Evolutionary conservation across 2,797 vertebrate genomes (phyloP), one percentile per base, ranked within the genome.

Genomic region (Lepilemur septentrionalis): DNA sequence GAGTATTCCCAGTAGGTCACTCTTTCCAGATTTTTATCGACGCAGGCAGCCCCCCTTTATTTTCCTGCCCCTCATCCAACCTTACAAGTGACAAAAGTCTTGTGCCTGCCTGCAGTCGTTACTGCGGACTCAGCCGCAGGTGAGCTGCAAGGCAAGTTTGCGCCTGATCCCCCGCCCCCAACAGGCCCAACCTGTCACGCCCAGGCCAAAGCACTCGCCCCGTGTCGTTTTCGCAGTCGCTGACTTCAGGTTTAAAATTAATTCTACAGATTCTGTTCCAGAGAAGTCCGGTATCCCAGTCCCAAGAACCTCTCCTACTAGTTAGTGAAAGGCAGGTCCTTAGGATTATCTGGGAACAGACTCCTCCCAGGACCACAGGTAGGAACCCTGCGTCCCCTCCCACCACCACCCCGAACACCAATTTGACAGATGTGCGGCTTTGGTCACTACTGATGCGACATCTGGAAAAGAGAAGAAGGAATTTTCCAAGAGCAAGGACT

Each of bases 1-100:
- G 9, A 57, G 20, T n/a, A 32, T 52, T 75, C 32, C 73, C 65
- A 61, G 4, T 12, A 67, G 12, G 72, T 76, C 38, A 86, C 17
- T 32, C 76, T 76, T 52, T n/a, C 22, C 59, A 81, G 41, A 46
- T 46, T 93, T 84, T 81, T 41, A 28, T 88, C 92, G 67, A 4
- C 25, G 46, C 17, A 76, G 91, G 59, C 48, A 65, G 22, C 3
- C 12, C 50, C n/a, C 1, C n/a, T 30, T 28, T 22, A 70, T 87
- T 18, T 69, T 55, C 61, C 63, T 13, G 11, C 30, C n/a, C 55
- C 41, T 57, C 3, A n/a, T 89, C n/a, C 73, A 89, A 35, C 63
- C 85, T 94, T n/a, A 48, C 85, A 75, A 70, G 43, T 7, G 65
- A 23, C 38, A 11, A 41, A 52, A 78, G 30, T 48, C 50, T 30